Percentiles rank a stretch among this genome's conserved stretches.
phyloP scores from a whole-genome alignment of 2,113 vertebrate species.

The Carassius auratus region DNA sequence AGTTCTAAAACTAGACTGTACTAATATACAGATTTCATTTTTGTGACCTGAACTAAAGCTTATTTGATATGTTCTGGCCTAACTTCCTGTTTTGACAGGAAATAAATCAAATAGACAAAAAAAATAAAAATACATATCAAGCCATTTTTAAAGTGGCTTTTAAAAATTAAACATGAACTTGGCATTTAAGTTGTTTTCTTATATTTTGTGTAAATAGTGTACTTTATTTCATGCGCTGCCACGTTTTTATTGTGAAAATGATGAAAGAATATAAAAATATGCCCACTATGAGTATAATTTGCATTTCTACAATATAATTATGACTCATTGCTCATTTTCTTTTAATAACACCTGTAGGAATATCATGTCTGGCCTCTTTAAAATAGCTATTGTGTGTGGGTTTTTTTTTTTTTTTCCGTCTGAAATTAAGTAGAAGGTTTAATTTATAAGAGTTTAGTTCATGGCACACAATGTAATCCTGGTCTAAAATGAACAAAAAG shows the following conservation, averaged over 20 bases:
- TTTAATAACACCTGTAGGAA: neutral
- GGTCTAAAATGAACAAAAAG: constrained; percentile 7
- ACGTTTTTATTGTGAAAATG: neutral
- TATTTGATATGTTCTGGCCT: neutral
- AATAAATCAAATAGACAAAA: neutral
- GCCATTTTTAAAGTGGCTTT: neutral
- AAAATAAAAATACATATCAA: neutral
- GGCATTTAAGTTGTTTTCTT: neutral
- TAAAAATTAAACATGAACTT: neutral
- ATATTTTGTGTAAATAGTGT: neutral
- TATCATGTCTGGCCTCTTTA: neutral
- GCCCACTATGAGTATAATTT: neutral
- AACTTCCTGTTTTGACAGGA: neutral
- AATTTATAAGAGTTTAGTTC: constrained; percentile 16
- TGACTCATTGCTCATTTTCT: neutral
- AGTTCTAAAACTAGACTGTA: neutral
- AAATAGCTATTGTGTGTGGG: neutral
- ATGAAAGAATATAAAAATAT: neutral
- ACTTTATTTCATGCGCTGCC: neutral
- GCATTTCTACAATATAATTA: neutral
- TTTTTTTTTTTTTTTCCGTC: rapidly evolving
- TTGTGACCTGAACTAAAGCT: neutral
- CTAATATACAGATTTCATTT: neutral
- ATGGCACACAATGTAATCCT: constrained; percentile 17
- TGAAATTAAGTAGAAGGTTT: constrained; percentile 25